phyloP scores from a whole-genome alignment of 2,797 vertebrate species.

The Typhlichthys subterraneus region DNA sequence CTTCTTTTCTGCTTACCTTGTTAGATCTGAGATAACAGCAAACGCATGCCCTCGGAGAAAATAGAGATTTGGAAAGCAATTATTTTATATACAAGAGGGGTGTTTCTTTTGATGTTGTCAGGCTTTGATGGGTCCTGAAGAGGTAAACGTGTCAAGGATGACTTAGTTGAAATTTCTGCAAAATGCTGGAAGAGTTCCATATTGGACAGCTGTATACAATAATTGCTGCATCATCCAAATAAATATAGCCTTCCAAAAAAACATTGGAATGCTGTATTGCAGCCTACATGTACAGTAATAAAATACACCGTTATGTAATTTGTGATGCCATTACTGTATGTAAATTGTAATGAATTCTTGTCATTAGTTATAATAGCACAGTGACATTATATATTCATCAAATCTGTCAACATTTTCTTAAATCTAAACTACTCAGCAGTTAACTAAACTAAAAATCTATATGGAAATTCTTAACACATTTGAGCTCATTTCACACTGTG shows the following conservation, averaged over 20 bases:
- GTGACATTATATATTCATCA: background rate
- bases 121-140: conserved; percentile 34
- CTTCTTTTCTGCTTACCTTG: conserved; percentile 44
- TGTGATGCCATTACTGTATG: too few relatives aligned
- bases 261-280: too few relatives aligned
- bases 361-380: background rate
- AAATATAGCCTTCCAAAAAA: too few relatives aligned
- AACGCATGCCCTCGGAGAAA: conserved; percentile 43
- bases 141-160: background rate
- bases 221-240: too few relatives aligned
- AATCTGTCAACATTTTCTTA: background rate
- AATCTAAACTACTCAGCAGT: background rate
- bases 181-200: conserved; percentile 35
- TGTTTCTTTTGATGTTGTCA: conserved; percentile 17
- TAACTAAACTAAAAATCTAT: conserved; percentile 19
- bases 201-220: conserved; percentile 41
- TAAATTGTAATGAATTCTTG: too few relatives aligned
- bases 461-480: conserved; percentile 15
- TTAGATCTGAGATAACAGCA: conserved; percentile 29
- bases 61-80: conserved; percentile 26
- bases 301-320: too few relatives aligned
- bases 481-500: background rate
- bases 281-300: too few relatives aligned
- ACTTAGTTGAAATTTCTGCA: conserved; percentile 1
- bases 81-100: conserved; percentile 21